Percentiles rank a stretch among this genome's conserved stretches.
Conservation (phyloP, 2,888 invertebrate species). For the Perdita meconis region DNA sequence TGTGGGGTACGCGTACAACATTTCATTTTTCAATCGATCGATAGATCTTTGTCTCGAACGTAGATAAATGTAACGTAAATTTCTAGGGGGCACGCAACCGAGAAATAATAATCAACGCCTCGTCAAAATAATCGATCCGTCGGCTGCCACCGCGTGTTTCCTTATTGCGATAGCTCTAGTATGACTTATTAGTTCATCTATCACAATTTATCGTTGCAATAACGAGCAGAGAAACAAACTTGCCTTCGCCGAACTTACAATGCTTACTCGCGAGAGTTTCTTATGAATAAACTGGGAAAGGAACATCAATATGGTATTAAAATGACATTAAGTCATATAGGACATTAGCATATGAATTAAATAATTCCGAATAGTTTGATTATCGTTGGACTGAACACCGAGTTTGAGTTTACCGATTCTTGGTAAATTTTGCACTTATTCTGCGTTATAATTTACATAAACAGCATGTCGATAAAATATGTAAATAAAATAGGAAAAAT, state of each 20-base stretch:
- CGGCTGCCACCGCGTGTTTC: constrained; percentile 21
- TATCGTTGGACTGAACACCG: too few species aligned
- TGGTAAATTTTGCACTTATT: too few species aligned
- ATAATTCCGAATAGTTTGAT: too few species aligned
- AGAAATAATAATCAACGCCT: constrained; percentile 43
- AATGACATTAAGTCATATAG: too few species aligned
- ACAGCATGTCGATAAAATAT: too few species aligned
- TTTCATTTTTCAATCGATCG: constrained; percentile 7
- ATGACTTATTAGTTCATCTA: background rate
- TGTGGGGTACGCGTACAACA: background rate
- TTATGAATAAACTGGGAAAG: background rate
- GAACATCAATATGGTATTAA: background rate
- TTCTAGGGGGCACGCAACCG: constrained; percentile 1
- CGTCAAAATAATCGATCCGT: constrained; percentile 49
- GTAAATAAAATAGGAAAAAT: too few species aligned
- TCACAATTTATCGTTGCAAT: background rate
- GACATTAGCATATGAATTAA: too few species aligned
- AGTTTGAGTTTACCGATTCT: too few species aligned
- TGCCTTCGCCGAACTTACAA: background rate
- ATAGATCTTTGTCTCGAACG: background rate
- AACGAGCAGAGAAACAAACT: background rate
- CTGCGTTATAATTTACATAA: too few species aligned
- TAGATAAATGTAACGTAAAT: constrained; percentile 24
- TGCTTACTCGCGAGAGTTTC: background rate
- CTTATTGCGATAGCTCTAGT: background rate